Evolutionary conservation across 1,140 invertebrate genomes (phyloP), one percentile per base, ranked within the genome.

Genomic region (Bombus terrestris): DNA sequence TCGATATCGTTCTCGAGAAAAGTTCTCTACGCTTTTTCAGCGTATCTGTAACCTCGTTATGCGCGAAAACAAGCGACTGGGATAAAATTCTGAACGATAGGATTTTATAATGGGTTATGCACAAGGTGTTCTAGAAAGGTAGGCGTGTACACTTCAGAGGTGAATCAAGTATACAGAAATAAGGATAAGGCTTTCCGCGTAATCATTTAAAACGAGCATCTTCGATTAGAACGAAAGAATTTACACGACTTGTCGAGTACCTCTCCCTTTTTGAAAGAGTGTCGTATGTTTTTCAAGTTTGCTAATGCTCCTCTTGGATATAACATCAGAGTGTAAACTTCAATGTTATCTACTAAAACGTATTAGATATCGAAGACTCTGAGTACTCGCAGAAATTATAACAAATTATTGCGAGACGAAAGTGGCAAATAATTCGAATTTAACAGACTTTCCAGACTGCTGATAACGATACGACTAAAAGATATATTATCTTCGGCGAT

Each of bases 1-100:
- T 89, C 73, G 73, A 89, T 81, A 83, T 41, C 13, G 82, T 80
- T 53, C 62, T 28, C 15, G 41, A 15, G 41, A 35, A 73, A 88
- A 88, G 75, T 53, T 57, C 35, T 53, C 6, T 18, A 28, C 41
- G 43, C 64, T 22, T 9, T 53, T 25, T 8, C 28, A 15, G 5
- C 32, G 41, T 32, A 12, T 32, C 62, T 43, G 15, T 25, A 37
- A 47, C 35, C 64, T 75, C 28, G 57, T 75, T 37, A 37, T 2
- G 18, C n/a, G 77, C 41, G 64, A 37, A 47, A 77, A 64, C 37
- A 37, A 28, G 37, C 69, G 69, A 25, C 69, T 28, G 1, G 9
- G 39, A n/a, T 25, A 68, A 25, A 22, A 37, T 39, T 71, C 35
- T 13, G 4, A 25, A 71, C 37, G n/a, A 71, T 10, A 28, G 25